Conservation (phyloP, 2,113 vertebrate genomes). For the Semicossyphus pulcher region DNA sequence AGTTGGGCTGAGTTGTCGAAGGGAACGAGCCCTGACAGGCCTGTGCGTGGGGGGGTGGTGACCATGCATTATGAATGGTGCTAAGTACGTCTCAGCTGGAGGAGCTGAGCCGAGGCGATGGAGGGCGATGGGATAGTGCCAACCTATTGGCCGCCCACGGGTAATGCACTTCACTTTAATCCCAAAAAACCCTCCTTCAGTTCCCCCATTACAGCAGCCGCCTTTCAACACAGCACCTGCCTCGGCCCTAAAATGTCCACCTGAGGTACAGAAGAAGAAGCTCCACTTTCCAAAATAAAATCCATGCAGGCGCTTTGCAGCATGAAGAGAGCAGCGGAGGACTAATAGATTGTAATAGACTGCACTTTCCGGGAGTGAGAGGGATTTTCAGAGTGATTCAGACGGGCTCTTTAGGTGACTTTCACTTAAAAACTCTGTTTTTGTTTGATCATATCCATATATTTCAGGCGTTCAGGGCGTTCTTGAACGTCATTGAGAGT, state of each 20-base stretch:
- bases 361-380: background rate
- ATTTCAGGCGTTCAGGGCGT: background rate
- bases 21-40: slow-evolving; percentile 81
- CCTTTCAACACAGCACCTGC: slow-evolving; percentile 46
- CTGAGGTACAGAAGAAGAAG: slow-evolving; percentile 33
- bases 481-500: background rate
- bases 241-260: slow-evolving; percentile 41
- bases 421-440: slow-evolving; percentile 4
- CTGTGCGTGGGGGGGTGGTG: slow-evolving; percentile 58
- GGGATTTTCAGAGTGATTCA: background rate
- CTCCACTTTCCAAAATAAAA: slow-evolving; percentile 48
- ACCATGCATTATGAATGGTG: slow-evolving; percentile 84
- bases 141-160: slow-evolving; percentile 65
- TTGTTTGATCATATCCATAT: background rate
- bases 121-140: slow-evolving; percentile 63
- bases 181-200: slow-evolving; percentile 54
- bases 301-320: slow-evolving; percentile 14
- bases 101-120: slow-evolving; percentile 75
- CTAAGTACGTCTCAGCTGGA: slow-evolving; percentile 78
- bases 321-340: slow-evolving; percentile 3
- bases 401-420: slow-evolving; percentile 13
- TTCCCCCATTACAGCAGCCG: slow-evolving; percentile 32
- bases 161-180: slow-evolving; percentile 68
- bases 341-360: slow-evolving; percentile 11
- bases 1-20: slow-evolving; percentile 77